Evolutionary conservation across 2,888 invertebrate species (phyloP).

Genomic region (Pyrrhosoma nymphula): DNA sequence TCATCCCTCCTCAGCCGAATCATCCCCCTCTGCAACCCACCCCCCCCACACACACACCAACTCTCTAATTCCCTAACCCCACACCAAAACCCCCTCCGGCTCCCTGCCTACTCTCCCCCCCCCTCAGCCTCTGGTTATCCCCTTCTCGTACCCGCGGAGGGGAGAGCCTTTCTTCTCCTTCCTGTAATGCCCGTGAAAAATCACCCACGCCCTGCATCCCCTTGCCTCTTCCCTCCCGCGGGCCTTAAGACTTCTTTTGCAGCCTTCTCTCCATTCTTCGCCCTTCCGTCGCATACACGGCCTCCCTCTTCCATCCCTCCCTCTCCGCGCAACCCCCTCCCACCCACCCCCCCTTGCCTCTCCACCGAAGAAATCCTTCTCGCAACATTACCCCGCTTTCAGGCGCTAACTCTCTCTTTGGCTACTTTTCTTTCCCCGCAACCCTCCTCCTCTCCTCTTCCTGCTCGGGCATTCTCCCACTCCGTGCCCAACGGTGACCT

Average conservation of each 20-base stretch:
- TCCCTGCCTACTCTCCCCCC: background rate
- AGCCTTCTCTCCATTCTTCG: constrained; percentile 9
- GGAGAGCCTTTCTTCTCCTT: constrained; percentile 43
- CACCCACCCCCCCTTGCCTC: background rate
- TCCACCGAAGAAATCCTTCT: constrained; percentile 41
- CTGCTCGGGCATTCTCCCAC: background rate
- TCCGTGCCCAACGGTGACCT: constrained; percentile 41
- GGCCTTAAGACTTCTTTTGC: constrained; percentile 33
- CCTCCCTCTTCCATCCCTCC: background rate
- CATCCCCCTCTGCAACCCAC: constrained; percentile 15
- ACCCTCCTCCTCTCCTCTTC: background rate
- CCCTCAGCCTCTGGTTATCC: background rate
- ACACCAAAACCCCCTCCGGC: background rate
- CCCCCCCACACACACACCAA: background rate
- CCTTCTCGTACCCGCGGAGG: constrained; percentile 14
- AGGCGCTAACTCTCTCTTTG: constrained; percentile 64
- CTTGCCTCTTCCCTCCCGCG: background rate
- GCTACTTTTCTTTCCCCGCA: constrained; percentile 47
- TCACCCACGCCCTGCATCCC: constrained; percentile 59
- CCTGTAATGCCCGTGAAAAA: constrained; percentile 66
- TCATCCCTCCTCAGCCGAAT: background rate
- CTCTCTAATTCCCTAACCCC: constrained; percentile 17
- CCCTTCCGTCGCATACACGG: constrained; percentile 46
- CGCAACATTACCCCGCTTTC: constrained; percentile 67
- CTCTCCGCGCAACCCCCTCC: background rate